Percentiles rank a stretch among this genome's conserved stretches.
phyloP scores from a whole-genome alignment of 2,888 invertebrate genomes.

The Scaptomyza parva region DNA sequence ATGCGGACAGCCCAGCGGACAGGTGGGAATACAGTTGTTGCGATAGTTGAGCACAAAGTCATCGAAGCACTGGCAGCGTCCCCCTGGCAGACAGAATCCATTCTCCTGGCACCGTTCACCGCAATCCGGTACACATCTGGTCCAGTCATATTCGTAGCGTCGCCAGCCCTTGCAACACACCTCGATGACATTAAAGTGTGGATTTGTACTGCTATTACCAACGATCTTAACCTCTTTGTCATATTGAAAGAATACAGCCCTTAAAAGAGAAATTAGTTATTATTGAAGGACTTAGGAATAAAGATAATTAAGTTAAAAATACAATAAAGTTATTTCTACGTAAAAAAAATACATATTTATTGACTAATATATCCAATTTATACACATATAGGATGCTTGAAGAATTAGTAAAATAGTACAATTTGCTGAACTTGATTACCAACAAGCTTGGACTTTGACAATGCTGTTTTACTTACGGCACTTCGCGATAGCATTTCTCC shows the following conservation, averaged over 20 bases:
- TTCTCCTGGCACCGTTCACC: slow-evolving; percentile 82
- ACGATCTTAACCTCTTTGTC: slow-evolving; percentile 81
- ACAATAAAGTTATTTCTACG: too few relatives aligned
- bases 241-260: slow-evolving; percentile 82
- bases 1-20: slow-evolving; percentile 81
- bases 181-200: slow-evolving; percentile 87
- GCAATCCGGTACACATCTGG: slow-evolving; percentile 85
- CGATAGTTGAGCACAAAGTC: slow-evolving; percentile 82
- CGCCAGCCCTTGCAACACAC: slow-evolving; percentile 90
- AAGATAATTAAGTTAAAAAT: too few relatives aligned
- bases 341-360: too few relatives aligned
- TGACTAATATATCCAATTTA: too few relatives aligned
- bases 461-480: slow-evolving; percentile 72
- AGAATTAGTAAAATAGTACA: too few relatives aligned
- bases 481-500: slow-evolving; percentile 80
- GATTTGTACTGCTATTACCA: slow-evolving; percentile 84
- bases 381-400: too few relatives aligned
- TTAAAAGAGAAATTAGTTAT: slow-evolving; percentile 18
- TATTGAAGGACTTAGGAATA: background rate
- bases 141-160: slow-evolving; percentile 87
- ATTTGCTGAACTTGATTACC: too few relatives aligned
- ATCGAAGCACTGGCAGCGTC: slow-evolving; percentile 82
- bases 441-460: too few relatives aligned
- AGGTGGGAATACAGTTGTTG: slow-evolving; percentile 78
- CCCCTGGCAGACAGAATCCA: slow-evolving; percentile 85